Conservation (phyloP, 2,888 invertebrate genomes). For the Chymomyza amoena region DNA sequence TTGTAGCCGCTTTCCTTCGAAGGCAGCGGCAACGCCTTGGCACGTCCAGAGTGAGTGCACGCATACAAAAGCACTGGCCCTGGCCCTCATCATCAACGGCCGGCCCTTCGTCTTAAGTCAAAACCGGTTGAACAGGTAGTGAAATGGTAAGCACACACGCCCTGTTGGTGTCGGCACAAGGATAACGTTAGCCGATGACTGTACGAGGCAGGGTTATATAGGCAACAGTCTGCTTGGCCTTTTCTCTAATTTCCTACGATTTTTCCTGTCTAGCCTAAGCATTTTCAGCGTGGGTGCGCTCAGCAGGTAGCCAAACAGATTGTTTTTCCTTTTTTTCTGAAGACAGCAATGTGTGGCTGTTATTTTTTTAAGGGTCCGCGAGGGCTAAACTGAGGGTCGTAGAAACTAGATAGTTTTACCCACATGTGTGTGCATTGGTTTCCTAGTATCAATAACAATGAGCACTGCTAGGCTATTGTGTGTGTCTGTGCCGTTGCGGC, state of each 20-base stretch:
- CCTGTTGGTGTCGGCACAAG: slow-evolving; percentile 40
- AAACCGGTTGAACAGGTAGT: slow-evolving; percentile 71
- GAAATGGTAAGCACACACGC: slow-evolving; percentile 27
- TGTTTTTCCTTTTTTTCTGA: slow-evolving; percentile 23
- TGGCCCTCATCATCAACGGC: not conserved
- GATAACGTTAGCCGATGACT: slow-evolving; percentile 57
- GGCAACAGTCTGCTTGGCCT: slow-evolving; percentile 48
- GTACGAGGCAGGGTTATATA: slow-evolving; percentile 50
- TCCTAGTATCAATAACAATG: slow-evolving; percentile 73
- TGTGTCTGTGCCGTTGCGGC: slow-evolving; percentile 15
- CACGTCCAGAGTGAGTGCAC: slow-evolving; percentile 54
- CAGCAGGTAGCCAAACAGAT: slow-evolving; percentile 43
- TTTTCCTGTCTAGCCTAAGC: not conserved
- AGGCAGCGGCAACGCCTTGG: slow-evolving; percentile 53
- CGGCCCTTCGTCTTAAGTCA: slow-evolving; percentile 48
- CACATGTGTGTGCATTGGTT: slow-evolving; percentile 49
- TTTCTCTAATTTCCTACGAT: slow-evolving; percentile 19
- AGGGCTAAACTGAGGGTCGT: not conserved
- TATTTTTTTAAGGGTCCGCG: slow-evolving; percentile 50
- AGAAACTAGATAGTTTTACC: slow-evolving; percentile 28
- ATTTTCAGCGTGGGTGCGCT: slow-evolving; percentile 32
- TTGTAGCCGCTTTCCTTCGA: slow-evolving; percentile 30
- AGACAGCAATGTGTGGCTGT: slow-evolving; percentile 9
- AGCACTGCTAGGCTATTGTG: slow-evolving; percentile 57
- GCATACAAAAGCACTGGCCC: slow-evolving; percentile 26